These are phyloP conservation scores for Phalacrocorax pelagicus DNA, from an alignment of 2,113 vertebrate genomes.

Conservation along the genomic window DNA sequence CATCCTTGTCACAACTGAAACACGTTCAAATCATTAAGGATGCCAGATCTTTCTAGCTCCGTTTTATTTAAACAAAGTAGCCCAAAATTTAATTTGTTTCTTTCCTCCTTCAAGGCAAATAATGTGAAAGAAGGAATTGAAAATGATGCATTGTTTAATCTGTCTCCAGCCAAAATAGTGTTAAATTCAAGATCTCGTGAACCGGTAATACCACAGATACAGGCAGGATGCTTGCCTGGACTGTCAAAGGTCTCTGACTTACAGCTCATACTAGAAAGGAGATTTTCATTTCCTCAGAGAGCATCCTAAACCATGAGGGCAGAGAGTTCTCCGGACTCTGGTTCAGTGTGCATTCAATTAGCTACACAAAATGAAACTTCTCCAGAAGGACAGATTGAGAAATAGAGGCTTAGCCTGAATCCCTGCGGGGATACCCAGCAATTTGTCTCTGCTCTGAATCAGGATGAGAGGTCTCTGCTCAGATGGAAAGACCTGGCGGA, in stretches of 20 bases:
- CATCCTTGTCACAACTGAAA: background rate
- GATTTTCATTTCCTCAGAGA: background rate
- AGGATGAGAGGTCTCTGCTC: background rate
- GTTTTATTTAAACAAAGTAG: background rate
- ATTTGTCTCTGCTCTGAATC: fast-evolving
- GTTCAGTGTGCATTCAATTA: background rate
- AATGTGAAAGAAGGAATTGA: background rate
- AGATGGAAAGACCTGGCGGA: background rate
- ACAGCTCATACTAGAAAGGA: background rate
- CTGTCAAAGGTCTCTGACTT: background rate
- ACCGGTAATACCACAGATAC: background rate
- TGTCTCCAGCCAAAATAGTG: background rate
- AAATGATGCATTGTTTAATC: background rate
- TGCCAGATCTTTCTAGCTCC: background rate
- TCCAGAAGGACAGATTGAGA: background rate
- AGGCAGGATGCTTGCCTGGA: background rate
- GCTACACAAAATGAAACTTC: background rate
- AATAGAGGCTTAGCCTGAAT: background rate
- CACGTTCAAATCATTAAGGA: fast-evolving
- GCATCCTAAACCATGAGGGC: background rate
- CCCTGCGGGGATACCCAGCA: background rate
- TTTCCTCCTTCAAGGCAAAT: background rate
- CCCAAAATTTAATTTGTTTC: background rate
- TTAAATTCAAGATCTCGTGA: background rate
- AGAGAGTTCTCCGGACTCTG: background rate